phyloP scores from a whole-genome alignment of 92 coral and sea anemone species.

The Paramuricea clavata region DNA sequence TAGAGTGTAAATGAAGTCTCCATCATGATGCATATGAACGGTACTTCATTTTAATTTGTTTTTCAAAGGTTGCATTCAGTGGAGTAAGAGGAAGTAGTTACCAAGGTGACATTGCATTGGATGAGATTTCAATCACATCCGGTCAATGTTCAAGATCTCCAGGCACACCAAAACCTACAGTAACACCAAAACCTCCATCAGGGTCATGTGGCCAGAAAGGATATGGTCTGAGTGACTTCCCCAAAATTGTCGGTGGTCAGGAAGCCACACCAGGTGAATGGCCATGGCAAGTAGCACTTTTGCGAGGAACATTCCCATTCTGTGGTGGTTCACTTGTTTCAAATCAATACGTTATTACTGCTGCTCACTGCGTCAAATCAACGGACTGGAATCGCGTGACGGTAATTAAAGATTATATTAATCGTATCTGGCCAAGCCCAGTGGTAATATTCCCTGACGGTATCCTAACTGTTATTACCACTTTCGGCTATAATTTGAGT shows the following conservation, averaged over 20 bases:
- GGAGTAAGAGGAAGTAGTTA: slow-evolving; percentile 13
- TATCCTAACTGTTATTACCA: no score
- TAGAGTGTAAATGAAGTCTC: no score
- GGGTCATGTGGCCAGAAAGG: slow-evolving; percentile 36
- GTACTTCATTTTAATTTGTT: background rate
- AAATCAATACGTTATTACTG: slow-evolving; percentile 78
- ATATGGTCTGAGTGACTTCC: slow-evolving; percentile 31
- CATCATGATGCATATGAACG: background rate
- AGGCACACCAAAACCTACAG: background rate
- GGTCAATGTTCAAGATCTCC: slow-evolving; percentile 5
- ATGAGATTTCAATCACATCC: slow-evolving; percentile 19
- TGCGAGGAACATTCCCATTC: slow-evolving; percentile 78
- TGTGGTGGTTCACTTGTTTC: slow-evolving; percentile 94
- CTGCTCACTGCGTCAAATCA: slow-evolving; percentile 77
- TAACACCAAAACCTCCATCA: slow-evolving; percentile 32
- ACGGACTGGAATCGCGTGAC: slow-evolving; percentile 35
- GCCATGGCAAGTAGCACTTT: slow-evolving; percentile 93
- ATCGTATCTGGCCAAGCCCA: no score
- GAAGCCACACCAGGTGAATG: slow-evolving; percentile 85
- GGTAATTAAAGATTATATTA: background rate
- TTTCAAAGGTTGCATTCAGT: slow-evolving; percentile 6
- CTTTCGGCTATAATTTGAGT: background rate
- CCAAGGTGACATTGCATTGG: slow-evolving; percentile 36
- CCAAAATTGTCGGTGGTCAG: slow-evolving; percentile 68
- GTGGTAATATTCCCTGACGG: no score